A percentile compares a stretch with the other conserved stretches of the same genome.
Evolutionary conservation across 2,113 vertebrate species (phyloP).

Genomic region (Ovibos moschatus): DNA sequence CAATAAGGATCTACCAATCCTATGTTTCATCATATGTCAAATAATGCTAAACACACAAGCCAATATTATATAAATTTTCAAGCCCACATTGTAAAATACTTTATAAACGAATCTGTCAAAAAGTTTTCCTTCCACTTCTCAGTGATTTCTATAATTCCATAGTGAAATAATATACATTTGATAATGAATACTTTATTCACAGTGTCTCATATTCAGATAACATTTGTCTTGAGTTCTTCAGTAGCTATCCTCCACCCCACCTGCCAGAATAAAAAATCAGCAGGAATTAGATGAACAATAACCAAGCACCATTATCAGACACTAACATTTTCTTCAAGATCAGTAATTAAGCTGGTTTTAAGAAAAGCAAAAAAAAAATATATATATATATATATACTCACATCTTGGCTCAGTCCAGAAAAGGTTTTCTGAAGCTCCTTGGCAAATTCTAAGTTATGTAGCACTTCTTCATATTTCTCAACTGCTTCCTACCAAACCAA

Average conservation of each 20-base stretch:
- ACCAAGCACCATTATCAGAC: background rate
- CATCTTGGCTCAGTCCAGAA: slow-evolving; percentile 90
- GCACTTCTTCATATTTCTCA: slow-evolving; percentile 93
- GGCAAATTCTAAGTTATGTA: slow-evolving; percentile 94
- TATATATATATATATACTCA: slow-evolving; percentile 77
- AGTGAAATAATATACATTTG: background rate
- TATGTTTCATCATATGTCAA: background rate
- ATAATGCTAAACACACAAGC: background rate
- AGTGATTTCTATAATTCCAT: background rate
- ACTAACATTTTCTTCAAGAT: background rate
- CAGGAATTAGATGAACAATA: background rate
- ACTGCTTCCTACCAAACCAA: slow-evolving; percentile 87
- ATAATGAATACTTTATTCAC: background rate
- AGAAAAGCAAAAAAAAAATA: background rate
- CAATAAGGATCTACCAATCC: background rate
- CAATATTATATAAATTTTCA: background rate
- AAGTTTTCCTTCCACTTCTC: background rate
- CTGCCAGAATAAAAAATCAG: background rate
- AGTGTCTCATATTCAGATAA: background rate
- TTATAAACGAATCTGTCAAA: background rate
- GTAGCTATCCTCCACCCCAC: background rate
- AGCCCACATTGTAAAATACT: background rate
- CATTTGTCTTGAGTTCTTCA: background rate
- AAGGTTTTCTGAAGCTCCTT: slow-evolving; percentile 95
- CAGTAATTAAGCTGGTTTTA: background rate